Evolutionary conservation across 2,888 invertebrate genomes (phyloP).

Genomic region (Cephus pulcher): DNA sequence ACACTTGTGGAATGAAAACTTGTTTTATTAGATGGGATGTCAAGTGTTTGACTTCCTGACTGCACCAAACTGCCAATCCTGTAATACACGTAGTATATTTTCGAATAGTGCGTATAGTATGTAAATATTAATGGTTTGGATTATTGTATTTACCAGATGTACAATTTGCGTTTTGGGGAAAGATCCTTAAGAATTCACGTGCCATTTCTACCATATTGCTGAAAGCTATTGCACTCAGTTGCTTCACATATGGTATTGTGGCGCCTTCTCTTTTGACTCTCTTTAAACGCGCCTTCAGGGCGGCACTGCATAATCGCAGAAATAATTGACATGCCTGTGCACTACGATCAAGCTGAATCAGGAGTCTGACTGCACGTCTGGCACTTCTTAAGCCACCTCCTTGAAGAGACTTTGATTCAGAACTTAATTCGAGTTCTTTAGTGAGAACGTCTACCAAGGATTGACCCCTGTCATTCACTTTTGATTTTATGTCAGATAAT

Average conservation of each 20-base stretch:
- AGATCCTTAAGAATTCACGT: constrained; percentile 82
- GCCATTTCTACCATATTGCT: constrained; percentile 82
- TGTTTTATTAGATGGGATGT: constrained; percentile 87
- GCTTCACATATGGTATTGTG: constrained; percentile 82
- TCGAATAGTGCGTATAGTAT: neutral
- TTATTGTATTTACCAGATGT: constrained; percentile 72
- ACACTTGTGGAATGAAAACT: constrained; percentile 90
- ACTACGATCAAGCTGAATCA: constrained; percentile 81
- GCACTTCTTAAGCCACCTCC: constrained; percentile 88
- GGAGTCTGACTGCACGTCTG: constrained; percentile 83
- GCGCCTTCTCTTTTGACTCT: constrained; percentile 85
- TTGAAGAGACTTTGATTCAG: constrained; percentile 86
- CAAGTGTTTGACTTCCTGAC: constrained; percentile 82
- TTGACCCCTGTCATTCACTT: constrained; percentile 71
- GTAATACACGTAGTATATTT: constrained; percentile 30
- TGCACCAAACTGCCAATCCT: constrained; percentile 93
- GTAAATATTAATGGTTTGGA: constrained; percentile 12
- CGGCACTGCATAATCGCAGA: constrained; percentile 83
- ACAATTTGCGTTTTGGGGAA: constrained; percentile 81
- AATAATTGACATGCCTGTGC: constrained; percentile 86
- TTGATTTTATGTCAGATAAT: constrained; percentile 68
- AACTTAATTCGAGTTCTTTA: constrained; percentile 88
- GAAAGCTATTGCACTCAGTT: constrained; percentile 87
- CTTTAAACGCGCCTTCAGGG: constrained; percentile 83
- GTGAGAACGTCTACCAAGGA: constrained; percentile 87